Evolutionary conservation across 1,140 invertebrate species (phyloP), one percentile per base, ranked within the genome.

Genomic region (Anoplolepis gracilipes): DNA sequence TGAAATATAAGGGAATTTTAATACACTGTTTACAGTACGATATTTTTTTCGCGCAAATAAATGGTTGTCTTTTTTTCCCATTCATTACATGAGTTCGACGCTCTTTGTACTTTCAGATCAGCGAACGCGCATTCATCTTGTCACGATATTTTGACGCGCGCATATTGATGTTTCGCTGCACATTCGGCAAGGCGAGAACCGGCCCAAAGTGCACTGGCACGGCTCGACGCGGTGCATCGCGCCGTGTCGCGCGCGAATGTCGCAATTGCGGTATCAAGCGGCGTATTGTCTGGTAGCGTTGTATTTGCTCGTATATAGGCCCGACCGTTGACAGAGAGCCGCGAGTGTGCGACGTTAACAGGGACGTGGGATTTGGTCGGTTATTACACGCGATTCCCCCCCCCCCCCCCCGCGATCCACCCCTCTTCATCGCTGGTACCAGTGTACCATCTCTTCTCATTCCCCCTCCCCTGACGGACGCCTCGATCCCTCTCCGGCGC

Each of bases 311-410:
- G 33, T 64, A 62, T 49, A 49, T 79, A 85, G 84, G 84, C 67
- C 53, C 59, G 57, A 76, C 55, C 76, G n/a, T 79, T 64, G 72
- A 72, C 72, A 69, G 61, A 76, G 62, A n/a, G 16, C 28, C 10
- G 42, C 64, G 76, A 39, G 67, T n/a, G 22, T 77, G 78, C 88
- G 87, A 86, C 87, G 88, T 90, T 87, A 89, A 90, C 88, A 82
- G 85, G 61, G 64, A 39, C 88, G 79, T 42, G 62, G 46, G 85
- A 90, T 90, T 89, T 85, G 76, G 85, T 55, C 81, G 88, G 85
- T 88, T 87, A 88, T 90, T 90, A 90, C 89, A 82, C 81, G 87
- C 61, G 33, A 33, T 33, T 75, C 61, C 65, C 75, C 75, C 79
- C 55, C 46, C 55, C 46, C 70, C 62, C 62, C 70, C 72, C 59